These are phyloP conservation scores for Heteropelma amictum DNA, from an alignment of 2,888 invertebrate species.

Conservation along the genomic window DNA sequence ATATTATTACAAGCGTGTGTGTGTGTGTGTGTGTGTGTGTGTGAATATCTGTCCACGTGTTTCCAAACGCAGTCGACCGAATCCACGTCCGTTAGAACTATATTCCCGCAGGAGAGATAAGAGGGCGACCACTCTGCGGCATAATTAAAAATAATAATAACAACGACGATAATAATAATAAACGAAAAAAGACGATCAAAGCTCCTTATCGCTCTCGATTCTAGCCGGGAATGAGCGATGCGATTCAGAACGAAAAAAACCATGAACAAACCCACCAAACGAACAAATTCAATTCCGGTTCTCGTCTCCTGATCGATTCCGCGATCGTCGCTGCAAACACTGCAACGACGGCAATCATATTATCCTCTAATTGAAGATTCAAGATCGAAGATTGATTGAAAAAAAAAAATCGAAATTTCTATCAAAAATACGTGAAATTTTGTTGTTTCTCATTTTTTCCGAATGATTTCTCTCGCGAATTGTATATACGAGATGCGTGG, in stretches of 20 bases:
- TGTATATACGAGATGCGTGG: too few relatives aligned
- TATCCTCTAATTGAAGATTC: too few relatives aligned
- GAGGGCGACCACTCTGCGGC: slow-evolving; percentile 12
- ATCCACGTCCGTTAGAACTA: slow-evolving; percentile 57
- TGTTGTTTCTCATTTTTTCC: too few relatives aligned
- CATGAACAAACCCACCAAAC: slow-evolving; percentile 5
- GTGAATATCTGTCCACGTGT: slow-evolving; percentile 26
- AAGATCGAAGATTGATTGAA: too few relatives aligned
- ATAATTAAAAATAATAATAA: neutral
- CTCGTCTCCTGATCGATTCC: slow-evolving; percentile 6
- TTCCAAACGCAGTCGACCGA: slow-evolving; percentile 58
- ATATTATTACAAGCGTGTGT: neutral
- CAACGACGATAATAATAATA: too few relatives aligned
- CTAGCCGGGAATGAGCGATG: neutral
- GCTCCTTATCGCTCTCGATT: slow-evolving; percentile 10
- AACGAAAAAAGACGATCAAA: neutral
- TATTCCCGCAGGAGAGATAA: slow-evolving; percentile 45
- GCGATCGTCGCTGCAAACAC: too few relatives aligned
- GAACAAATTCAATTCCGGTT: slow-evolving; percentile 25
- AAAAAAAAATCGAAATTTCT: too few relatives aligned
- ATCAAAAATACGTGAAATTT: neutral
- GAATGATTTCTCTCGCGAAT: too few relatives aligned
- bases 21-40: neutral
- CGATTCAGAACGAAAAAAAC: neutral
- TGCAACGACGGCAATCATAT: slow-evolving; percentile 27